A percentile compares a stretch with the other conserved stretches of the same genome.
Evolutionary conservation across 1,140 invertebrate species (phyloP).

Genomic region (Cyclina sinensis): DNA sequence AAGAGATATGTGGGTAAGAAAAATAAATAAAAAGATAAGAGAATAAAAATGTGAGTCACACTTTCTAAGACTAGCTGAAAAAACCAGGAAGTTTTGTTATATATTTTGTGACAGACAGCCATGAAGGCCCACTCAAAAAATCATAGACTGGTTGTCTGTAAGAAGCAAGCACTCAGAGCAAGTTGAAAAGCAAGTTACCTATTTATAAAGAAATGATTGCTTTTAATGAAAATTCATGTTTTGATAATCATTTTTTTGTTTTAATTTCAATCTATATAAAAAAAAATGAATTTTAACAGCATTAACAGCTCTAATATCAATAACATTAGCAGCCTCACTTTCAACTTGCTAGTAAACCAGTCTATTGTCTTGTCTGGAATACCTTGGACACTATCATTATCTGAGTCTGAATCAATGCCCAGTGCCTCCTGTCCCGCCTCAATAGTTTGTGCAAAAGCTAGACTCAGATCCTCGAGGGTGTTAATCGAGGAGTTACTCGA

Average conservation of each 20-base stretch:
- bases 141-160: conserved; percentile 42
- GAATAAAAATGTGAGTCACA: conserved; percentile 13
- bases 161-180: conserved; percentile 44
- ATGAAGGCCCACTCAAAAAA: conserved; percentile 12
- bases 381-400: conserved; percentile 68
- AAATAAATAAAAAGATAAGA: background rate
- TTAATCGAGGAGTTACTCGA: conserved; percentile 77
- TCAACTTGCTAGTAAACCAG: conserved; percentile 57
- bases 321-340: background rate
- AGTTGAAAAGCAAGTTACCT: conserved; percentile 12
- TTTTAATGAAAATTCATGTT: too few species aligned
- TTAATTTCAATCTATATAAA: too few species aligned
- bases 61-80: conserved; percentile 19
- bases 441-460: conserved; percentile 81
- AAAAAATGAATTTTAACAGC: too few species aligned
- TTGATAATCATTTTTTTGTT: background rate
- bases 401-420: conserved; percentile 49
- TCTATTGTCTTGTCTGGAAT: conserved; percentile 53
- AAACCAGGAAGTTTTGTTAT: conserved; percentile 16
- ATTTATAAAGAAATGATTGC: too few species aligned
- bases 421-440: conserved; percentile 75
- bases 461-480: conserved; percentile 82
- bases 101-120: conserved; percentile 21
- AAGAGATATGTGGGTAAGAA: background rate
- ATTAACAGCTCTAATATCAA: too few species aligned